phyloP scores from a whole-genome alignment of 2,888 invertebrate genomes.

The Agrochola lota region DNA sequence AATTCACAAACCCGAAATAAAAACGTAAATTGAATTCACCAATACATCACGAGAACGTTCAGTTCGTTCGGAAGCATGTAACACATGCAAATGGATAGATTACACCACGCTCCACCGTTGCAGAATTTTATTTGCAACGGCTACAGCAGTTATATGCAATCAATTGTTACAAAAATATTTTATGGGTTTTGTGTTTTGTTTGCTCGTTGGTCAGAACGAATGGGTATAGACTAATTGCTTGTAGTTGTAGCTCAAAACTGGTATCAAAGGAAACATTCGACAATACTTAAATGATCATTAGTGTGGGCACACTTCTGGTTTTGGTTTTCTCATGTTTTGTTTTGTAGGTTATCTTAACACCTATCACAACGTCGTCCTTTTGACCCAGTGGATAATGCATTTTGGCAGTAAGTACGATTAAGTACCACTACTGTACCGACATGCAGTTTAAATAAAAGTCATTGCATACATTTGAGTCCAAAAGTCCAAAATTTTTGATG shows the following conservation, averaged over 20 bases:
- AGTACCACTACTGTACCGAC: not conserved
- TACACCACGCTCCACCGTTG: slow-evolving; percentile 51
- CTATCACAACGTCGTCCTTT: not conserved
- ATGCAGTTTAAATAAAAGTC: not conserved
- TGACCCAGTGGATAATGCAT: not conserved
- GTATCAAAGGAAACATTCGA: not conserved
- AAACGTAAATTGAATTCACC: slow-evolving; percentile 60
- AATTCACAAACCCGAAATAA: slow-evolving; percentile 49
- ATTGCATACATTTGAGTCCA: not conserved
- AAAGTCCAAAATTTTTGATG: not conserved
- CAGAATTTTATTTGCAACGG: slow-evolving; percentile 54
- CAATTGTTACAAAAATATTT: slow-evolving; percentile 54
- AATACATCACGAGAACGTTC: slow-evolving; percentile 56
- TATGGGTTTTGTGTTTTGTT: slow-evolving; percentile 23
- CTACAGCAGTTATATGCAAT: slow-evolving; percentile 51
- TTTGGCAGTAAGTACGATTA: not conserved
- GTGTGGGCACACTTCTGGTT: not conserved
- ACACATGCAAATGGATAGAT: slow-evolving; percentile 66
- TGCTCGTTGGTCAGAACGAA: slow-evolving; percentile 11
- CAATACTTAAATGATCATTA: not conserved
- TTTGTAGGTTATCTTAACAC: no score
- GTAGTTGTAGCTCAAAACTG: not conserved
- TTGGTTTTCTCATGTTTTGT: no score
- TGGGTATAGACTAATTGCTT: not conserved
- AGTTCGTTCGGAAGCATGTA: slow-evolving; percentile 53